Evolutionary conservation across 2,888 invertebrate species (phyloP).

Genomic region (Pedicia rivosa): DNA sequence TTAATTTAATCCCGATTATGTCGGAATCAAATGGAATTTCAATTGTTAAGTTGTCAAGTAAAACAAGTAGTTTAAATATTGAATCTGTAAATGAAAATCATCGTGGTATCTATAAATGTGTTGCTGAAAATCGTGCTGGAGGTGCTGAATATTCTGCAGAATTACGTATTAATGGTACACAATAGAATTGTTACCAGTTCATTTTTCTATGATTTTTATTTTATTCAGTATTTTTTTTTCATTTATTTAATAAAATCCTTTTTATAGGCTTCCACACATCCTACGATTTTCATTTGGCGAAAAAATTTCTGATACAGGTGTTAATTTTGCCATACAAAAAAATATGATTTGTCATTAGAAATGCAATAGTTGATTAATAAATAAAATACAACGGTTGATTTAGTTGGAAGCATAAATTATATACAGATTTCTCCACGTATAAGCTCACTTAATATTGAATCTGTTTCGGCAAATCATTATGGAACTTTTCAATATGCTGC

Average conservation of each 20-base stretch:
- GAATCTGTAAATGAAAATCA: slow-evolving; percentile 49
- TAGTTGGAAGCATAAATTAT: slow-evolving; percentile 34
- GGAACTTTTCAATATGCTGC: slow-evolving; percentile 44
- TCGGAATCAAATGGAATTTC: slow-evolving; percentile 34
- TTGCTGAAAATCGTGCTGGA: slow-evolving; percentile 54
- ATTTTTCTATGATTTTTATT: slow-evolving; percentile 2
- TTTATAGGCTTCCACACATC: slow-evolving; percentile 62
- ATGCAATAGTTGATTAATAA: slow-evolving; percentile 54
- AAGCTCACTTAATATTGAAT: slow-evolving; percentile 56
- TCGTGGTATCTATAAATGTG: slow-evolving; percentile 58
- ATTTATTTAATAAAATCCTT: neutral
- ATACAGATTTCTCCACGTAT: slow-evolving; percentile 43
- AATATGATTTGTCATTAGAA: slow-evolving; percentile 63
- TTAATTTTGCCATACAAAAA: slow-evolving; percentile 47
- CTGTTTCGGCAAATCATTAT: slow-evolving; percentile 47
- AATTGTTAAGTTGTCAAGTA: slow-evolving; percentile 30
- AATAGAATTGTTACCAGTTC: too few species aligned
- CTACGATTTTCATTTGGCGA: slow-evolving; percentile 56
- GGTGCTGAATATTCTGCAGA: slow-evolving; percentile 46
- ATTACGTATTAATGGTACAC: slow-evolving; percentile 55
- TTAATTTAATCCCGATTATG: slow-evolving; percentile 32
- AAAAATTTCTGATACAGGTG: slow-evolving; percentile 52
- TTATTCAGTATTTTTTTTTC: slow-evolving; percentile 11
- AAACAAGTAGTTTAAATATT: slow-evolving; percentile 47
- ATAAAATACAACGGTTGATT: slow-evolving; percentile 27